These are phyloP conservation scores for Watsonalla cultraria DNA, from an alignment of 2,888 invertebrate genomes.

Conservation along the genomic window DNA sequence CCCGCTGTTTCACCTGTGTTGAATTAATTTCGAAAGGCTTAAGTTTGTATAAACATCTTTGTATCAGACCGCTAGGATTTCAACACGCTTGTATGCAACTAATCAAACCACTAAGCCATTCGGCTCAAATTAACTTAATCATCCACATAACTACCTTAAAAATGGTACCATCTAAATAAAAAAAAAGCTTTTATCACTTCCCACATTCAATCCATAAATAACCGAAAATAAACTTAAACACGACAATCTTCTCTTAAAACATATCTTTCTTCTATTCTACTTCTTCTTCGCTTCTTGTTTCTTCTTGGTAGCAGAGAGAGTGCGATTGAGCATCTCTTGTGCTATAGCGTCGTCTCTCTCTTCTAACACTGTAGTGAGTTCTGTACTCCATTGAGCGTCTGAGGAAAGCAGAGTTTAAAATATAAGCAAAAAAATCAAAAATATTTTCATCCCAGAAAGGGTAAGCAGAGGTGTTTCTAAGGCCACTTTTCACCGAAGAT, in stretches of 20 bases:
- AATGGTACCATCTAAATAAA: too few relatives aligned
- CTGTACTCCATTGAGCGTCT: constrained; percentile 50
- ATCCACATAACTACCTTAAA: too few relatives aligned
- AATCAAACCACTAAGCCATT: too few relatives aligned
- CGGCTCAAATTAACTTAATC: too few relatives aligned
- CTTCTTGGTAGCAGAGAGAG: constrained; percentile 45
- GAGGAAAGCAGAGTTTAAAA: constrained; percentile 1
- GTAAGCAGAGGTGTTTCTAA: not conserved
- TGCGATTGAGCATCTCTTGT: constrained; percentile 34
- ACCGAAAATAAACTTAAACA: not conserved
- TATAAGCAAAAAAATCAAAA: not conserved
- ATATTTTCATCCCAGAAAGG: not conserved
- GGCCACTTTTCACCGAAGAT: not conserved
- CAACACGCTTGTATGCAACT: too few relatives aligned
- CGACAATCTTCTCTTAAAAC: not conserved
- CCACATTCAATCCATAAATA: not conserved
- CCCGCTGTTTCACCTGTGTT: too few relatives aligned
- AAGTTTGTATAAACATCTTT: too few relatives aligned
- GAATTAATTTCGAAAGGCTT: too few relatives aligned
- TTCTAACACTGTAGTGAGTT: constrained; percentile 40
- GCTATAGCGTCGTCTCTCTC: constrained; percentile 52
- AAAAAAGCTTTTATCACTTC: too few relatives aligned
- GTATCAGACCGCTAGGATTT: too few relatives aligned
- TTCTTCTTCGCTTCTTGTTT: constrained; percentile 49
- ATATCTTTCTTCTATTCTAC: constrained; percentile 8